These are phyloP conservation scores for Piaya cayana DNA, from an alignment of 2,113 vertebrate species.

Conservation along the genomic window DNA sequence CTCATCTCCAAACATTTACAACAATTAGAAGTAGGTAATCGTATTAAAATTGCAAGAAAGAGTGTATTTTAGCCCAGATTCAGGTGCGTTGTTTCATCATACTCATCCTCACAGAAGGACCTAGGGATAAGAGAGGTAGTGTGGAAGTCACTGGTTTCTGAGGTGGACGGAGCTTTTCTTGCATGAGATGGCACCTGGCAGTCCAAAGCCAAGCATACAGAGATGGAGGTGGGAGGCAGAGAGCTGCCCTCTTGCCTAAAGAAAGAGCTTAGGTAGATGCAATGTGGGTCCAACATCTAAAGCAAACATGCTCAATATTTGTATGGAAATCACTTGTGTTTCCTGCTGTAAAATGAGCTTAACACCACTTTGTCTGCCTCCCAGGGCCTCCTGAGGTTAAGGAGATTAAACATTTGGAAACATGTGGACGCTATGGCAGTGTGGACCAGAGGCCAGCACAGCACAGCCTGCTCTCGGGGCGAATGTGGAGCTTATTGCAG, in stretches of 20 bases:
- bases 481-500: fast-evolving
- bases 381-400: conserved; percentile 25
- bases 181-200: not conserved
- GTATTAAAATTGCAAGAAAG: not conserved
- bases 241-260: not conserved
- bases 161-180: not conserved
- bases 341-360: conserved; percentile 45
- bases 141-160: not conserved
- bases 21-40: not conserved
- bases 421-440: fast-evolving
- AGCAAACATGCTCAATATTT: not conserved
- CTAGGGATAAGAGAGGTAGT: fast-evolving
- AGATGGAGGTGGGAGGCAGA: not conserved
- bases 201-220: not conserved
- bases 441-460: fast-evolving
- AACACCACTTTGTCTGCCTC: conserved; percentile 21
- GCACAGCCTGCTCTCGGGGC: fast-evolving
- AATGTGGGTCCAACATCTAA: not conserved
- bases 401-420: conserved; percentile 49
- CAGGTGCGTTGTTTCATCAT: not conserved
- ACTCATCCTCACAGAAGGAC: not conserved
- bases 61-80: not conserved
- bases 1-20: not conserved
- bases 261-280: not conserved
- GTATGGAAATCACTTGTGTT: conserved; percentile 3